Percentiles rank a stretch among this genome's conserved stretches.
Evolutionary conservation across 2,797 vertebrate species (phyloP).

Genomic region (Thripadectes ignobilis): DNA sequence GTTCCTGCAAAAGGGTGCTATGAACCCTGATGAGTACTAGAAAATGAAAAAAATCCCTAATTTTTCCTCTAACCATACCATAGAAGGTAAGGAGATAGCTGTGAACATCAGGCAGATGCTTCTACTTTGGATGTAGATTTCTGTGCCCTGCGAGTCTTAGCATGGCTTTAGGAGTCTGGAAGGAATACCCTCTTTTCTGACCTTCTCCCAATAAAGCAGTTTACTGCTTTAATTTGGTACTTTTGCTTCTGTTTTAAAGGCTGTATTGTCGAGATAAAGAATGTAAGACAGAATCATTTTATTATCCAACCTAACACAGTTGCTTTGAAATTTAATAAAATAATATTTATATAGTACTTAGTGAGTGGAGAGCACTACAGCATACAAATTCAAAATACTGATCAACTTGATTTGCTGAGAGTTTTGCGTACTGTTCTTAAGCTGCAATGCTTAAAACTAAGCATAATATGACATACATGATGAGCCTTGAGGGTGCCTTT

Average conservation of each 20-base stretch:
- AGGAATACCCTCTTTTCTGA: background rate
- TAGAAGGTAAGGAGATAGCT: background rate
- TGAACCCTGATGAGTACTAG: background rate
- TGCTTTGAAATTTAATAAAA: conserved; percentile 39
- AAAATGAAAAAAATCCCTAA: background rate
- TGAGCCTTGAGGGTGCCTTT: conserved; percentile 33
- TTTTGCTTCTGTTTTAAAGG: background rate
- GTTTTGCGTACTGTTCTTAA: conserved; percentile 17
- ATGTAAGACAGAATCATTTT: background rate
- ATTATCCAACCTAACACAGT: background rate
- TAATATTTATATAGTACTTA: conserved; percentile 22
- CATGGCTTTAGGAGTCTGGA: background rate
- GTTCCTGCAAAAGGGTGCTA: background rate
- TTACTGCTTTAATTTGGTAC: background rate
- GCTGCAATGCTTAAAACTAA: conserved; percentile 13
- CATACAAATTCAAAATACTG: conserved; percentile 23
- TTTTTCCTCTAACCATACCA: background rate
- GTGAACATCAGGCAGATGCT: background rate
- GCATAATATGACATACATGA: background rate
- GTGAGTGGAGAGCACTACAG: background rate
- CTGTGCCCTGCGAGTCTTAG: background rate
- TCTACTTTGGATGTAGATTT: background rate
- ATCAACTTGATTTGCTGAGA: background rate
- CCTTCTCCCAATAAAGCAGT: background rate
- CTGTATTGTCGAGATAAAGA: background rate